Evolutionary conservation across 2,113 vertebrate genomes (phyloP), one percentile per base, ranked within the genome.

Genomic region (Dermatemys mawii): DNA sequence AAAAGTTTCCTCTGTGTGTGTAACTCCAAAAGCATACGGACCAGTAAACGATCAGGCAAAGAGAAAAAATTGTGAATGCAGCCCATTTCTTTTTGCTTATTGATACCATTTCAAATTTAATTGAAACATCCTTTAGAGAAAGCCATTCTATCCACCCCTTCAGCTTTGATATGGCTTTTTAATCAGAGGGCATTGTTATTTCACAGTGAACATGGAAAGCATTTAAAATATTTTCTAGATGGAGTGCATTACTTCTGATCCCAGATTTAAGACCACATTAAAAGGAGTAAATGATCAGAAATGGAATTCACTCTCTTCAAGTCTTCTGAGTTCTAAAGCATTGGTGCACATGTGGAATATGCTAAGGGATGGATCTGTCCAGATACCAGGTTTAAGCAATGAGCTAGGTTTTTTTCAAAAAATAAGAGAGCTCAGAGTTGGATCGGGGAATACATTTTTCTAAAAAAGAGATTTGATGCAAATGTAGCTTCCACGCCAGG

Each of bases 101-200:
- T 85, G 84, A 91, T 96, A 93, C 12, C 2, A 46, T 78, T 97
- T 91, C 70, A 96, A 96, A 95, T 91, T 82, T 96, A 97, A 97
- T 93, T 88, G 96, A 97, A 97, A 93, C 86, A 89, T 83, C 88
- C 83, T 96, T 97, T 96, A 70, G 89, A 95, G 91, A 96, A 94
- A 96, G 63, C 67, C 49, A 24, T 19, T 5, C 63, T 93, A 83
- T 55, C 75, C 91, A 82, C 32, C 76, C 88, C 89, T 93, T 88
- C 63, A 81, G 87, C 94, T 97, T 95, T 93, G 95, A 97, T 96
- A 93, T 27, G 81, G 85, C 55, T 97, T 97, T 98, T 97, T 97
- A 98, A 97, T 97, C 97, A 98, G 94, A 93, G 91, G 86, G 80
- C 89, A 96, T 92, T 96, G 81, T 97, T 95, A 76, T 95, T 91